A percentile compares a stretch with the other conserved stretches of the same genome.
Conservation (phyloP, 30 jellyfish, hydroid and myxozoan species). For the Aurelia sp. region DNA sequence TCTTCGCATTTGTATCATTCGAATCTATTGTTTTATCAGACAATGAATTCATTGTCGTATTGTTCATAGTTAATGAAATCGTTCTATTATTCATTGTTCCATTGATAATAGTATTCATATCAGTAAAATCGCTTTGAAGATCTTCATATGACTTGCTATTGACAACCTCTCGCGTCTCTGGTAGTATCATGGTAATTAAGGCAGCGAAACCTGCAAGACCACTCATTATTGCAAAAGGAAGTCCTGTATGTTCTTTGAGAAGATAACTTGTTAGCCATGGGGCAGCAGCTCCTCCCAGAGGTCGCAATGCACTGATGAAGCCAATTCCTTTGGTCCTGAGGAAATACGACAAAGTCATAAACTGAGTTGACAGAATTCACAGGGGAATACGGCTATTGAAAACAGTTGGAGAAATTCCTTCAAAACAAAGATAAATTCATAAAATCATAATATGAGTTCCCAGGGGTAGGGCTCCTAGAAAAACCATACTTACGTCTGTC, state of each 20-base stretch:
- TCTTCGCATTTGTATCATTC: conserved; percentile 18
- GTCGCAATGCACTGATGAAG: conserved; percentile 40
- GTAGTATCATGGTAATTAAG: conserved; percentile 12
- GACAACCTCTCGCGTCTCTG: conserved; percentile 45
- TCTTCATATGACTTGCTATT: too few relatives aligned
- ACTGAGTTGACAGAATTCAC: too few relatives aligned
- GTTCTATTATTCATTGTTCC: too few relatives aligned
- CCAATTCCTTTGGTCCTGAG: conserved; percentile 57
- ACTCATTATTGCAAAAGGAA: conserved; percentile 57
- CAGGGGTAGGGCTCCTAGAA: not conserved
- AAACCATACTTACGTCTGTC: not conserved
- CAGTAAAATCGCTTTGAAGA: too few relatives aligned
- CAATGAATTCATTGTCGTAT: too few relatives aligned
- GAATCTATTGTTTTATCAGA: not conserved
- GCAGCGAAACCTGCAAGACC: conserved; percentile 48
- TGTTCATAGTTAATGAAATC: too few relatives aligned
- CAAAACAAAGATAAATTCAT: too few relatives aligned
- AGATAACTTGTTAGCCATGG: conserved; percentile 68
- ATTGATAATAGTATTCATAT: too few relatives aligned
- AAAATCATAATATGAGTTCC: not conserved
- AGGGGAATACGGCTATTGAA: too few relatives aligned
- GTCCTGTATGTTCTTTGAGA: conserved; percentile 1
- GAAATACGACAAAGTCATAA: not conserved
- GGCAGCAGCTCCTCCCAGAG: conserved; percentile 74
- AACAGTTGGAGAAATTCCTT: too few relatives aligned